Evolutionary conservation across 2,113 vertebrate species (phyloP).

Genomic region (Petromus typicus): DNA sequence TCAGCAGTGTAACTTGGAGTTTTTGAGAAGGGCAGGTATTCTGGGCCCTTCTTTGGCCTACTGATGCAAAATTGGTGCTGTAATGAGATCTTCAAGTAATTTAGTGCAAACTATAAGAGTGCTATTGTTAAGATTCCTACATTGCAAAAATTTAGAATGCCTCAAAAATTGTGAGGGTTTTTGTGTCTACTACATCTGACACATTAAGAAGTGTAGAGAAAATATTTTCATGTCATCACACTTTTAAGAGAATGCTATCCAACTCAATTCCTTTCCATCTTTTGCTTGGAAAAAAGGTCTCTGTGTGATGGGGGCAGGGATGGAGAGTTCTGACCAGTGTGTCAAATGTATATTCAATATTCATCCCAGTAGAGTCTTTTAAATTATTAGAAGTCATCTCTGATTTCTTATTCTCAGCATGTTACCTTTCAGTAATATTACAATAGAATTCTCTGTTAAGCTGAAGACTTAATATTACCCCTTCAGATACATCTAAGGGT

Average conservation of each 20-base stretch:
- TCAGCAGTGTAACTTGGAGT: neutral
- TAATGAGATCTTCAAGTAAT: neutral
- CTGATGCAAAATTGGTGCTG: neutral
- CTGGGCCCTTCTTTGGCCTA: neutral
- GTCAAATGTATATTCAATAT: slow-evolving; percentile 58
- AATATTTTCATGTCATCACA: slow-evolving; percentile 59
- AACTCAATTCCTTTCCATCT: neutral
- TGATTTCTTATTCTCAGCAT: slow-evolving; percentile 45
- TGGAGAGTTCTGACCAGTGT: neutral
- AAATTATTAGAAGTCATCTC: slow-evolving; percentile 1
- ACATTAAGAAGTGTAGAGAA: slow-evolving; percentile 61
- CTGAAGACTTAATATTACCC: neutral
- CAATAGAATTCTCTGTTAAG: neutral
- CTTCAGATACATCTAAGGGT: neutral
- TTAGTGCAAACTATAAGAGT: neutral
- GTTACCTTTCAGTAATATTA: slow-evolving; percentile 22
- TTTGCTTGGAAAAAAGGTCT: slow-evolving; percentile 52
- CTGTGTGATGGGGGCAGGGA: neutral
- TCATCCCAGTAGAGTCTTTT: neutral
- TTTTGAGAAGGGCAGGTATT: neutral
- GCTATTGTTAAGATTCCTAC: neutral
- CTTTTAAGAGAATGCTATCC: slow-evolving; percentile 46
- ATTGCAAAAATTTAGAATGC: slow-evolving; percentile 27
- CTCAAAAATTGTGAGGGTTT: slow-evolving; percentile 35
- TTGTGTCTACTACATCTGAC: slow-evolving; percentile 3